Conservation (phyloP, 2,797 vertebrate species). For the Semaprochilodus insignis region DNA sequence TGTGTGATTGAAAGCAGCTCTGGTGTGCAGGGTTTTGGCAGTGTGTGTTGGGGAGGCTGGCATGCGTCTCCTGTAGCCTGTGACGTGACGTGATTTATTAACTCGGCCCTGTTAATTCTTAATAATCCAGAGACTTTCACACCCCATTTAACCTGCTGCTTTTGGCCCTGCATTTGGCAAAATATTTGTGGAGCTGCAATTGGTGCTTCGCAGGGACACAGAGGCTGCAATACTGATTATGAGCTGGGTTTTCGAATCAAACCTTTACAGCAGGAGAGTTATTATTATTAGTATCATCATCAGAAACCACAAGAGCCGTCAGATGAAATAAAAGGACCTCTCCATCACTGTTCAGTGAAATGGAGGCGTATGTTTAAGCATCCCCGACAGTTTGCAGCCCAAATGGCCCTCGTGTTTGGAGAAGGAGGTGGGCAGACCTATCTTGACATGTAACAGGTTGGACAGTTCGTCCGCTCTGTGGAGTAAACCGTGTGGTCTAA, state of each 20-base stretch:
- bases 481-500: constrained; percentile 49
- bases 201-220: constrained; percentile 52
- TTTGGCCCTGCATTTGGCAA: constrained; percentile 68
- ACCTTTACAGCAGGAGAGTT: constrained; percentile 34
- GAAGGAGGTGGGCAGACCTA: constrained; percentile 35
- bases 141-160: constrained; percentile 75
- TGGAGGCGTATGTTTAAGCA: constrained; percentile 53
- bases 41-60: constrained; percentile 48
- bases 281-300: constrained; percentile 57
- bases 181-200: constrained; percentile 62
- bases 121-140: constrained; percentile 82
- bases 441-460: constrained; percentile 41
- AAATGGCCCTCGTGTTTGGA: constrained; percentile 53
- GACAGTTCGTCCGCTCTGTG: constrained; percentile 39
- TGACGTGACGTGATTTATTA: constrained; percentile 82
- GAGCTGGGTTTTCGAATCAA: constrained; percentile 45
- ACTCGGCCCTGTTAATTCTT: constrained; percentile 82
- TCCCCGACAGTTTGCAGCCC: constrained; percentile 60
- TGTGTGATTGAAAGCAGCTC: constrained; percentile 67
- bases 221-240: constrained; percentile 37
- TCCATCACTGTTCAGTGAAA: constrained; percentile 66
- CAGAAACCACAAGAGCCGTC: constrained; percentile 64
- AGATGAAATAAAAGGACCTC: constrained; percentile 60
- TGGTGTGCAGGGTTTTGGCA: constrained; percentile 56
- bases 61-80: constrained; percentile 47